Evolutionary conservation across 2,113 vertebrate genomes (phyloP).

Genomic region (Laticauda laticaudata): DNA sequence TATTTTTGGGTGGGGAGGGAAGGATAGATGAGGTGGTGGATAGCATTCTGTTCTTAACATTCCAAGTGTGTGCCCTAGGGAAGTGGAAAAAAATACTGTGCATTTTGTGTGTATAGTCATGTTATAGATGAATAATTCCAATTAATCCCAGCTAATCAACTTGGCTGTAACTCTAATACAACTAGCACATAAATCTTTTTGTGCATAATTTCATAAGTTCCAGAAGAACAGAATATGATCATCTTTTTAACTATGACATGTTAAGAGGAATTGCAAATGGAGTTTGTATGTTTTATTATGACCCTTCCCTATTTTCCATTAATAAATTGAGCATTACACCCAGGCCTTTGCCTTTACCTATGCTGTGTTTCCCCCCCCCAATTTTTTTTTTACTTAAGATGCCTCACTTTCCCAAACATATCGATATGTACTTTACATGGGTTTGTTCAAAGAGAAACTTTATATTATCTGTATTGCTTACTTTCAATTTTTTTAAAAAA

Average conservation of each 20-base stretch:
- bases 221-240: background rate
- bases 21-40: background rate
- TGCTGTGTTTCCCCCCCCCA: background rate
- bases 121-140: background rate
- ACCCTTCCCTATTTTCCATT: background rate
- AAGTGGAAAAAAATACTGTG: background rate
- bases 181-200: background rate
- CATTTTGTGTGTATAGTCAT: background rate
- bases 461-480: conserved; percentile 34
- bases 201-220: background rate
- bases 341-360: background rate
- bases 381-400: background rate
- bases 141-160: background rate
- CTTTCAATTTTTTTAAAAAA: conserved; percentile 48
- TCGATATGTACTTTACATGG: conserved; percentile 1
- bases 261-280: background rate
- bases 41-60: background rate
- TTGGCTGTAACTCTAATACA: background rate
- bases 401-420: background rate
- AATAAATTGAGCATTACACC: background rate
- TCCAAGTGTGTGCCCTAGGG: background rate
- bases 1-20: background rate
- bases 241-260: background rate
- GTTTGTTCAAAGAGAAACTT: conserved; percentile 21
- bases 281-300: background rate